Evolutionary conservation across 2,113 vertebrate species (phyloP), one percentile per base, ranked within the genome.

Genomic region (Athene noctua): DNA sequence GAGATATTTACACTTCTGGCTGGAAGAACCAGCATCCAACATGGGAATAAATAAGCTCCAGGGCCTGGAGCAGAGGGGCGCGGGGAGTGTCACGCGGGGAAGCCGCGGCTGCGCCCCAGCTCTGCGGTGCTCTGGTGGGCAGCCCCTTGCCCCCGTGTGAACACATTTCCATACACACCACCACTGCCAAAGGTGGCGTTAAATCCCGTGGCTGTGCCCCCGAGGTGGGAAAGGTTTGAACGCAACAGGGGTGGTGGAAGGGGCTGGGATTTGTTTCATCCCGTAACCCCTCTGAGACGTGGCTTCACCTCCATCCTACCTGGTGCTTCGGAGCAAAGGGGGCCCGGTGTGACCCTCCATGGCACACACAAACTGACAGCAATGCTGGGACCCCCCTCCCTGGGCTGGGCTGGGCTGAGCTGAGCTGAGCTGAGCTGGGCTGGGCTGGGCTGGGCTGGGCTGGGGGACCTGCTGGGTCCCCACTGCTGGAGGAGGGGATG

Each of bases 181-280:
- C 29, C 5, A 0, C 0, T 3, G 6, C 36, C 15, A 38, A 44
- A 14, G 1, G 2, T 5, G 22, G 11, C 38, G 4, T 9, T 16
- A 8, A 44, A 11, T 3, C 30, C 72, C 5, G 10, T 5, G 11
- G 32, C 2, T 6, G 6, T 6, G 1, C 1, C 14, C 5, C 11
- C 19, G 13, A 7, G 2, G 51, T 8, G 74, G 52, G 29, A 54
- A 19, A n/a, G 38, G 38, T 38, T 40, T 38, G 73, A n/a, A 34
- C 2, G 27, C 59, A 14, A 22, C 17, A 11, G 14, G 38, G 54
- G 19, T 10, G 29, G 52, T 10, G 29, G 52, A n/a, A 67, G 30
- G 32, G 66, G 32, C 59, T 72, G 58, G 18, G 18, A 15, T 44
- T 40, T 23, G 11, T 13, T 40, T n/a, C n/a, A 6, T 11, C 51